Percentiles rank a stretch among this genome's conserved stretches.
Conservation (phyloP, 2,113 vertebrate genomes). For the Alouatta palliata region DNA sequence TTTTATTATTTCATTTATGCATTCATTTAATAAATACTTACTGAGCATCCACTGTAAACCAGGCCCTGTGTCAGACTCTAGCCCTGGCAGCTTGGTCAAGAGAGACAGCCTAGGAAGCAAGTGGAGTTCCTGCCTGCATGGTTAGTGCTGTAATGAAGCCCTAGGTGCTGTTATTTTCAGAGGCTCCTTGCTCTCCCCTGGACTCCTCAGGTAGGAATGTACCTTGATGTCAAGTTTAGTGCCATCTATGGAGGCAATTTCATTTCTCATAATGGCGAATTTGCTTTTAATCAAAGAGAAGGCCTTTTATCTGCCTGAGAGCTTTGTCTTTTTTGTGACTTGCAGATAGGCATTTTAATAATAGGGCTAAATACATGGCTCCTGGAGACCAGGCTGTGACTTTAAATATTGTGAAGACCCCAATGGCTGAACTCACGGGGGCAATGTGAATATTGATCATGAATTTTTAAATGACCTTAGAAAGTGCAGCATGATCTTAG, state of each 20-base stretch:
- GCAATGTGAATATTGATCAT: neutral
- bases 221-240: neutral
- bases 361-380: neutral
- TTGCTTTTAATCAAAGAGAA: neutral
- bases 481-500: constrained; percentile 10
- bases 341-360: neutral
- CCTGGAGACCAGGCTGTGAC: neutral
- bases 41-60: neutral
- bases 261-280: neutral
- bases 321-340: neutral
- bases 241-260: neutral
- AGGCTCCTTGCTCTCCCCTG: neutral
- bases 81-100: neutral
- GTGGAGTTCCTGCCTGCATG: neutral
- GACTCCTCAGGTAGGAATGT: neutral
- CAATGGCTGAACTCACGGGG: neutral
- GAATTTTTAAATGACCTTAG: constrained; percentile 51
- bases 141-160: neutral
- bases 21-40: neutral
- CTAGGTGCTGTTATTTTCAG: neutral
- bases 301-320: neutral
- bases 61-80: neutral
- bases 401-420: neutral
- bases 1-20: neutral
- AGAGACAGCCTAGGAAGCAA: neutral